Percentiles rank a stretch among this genome's conserved stretches.
Conservation (phyloP, 37 sponge, comb jelly and placozoan species). For the Diacarnus erythraeanus region DNA sequence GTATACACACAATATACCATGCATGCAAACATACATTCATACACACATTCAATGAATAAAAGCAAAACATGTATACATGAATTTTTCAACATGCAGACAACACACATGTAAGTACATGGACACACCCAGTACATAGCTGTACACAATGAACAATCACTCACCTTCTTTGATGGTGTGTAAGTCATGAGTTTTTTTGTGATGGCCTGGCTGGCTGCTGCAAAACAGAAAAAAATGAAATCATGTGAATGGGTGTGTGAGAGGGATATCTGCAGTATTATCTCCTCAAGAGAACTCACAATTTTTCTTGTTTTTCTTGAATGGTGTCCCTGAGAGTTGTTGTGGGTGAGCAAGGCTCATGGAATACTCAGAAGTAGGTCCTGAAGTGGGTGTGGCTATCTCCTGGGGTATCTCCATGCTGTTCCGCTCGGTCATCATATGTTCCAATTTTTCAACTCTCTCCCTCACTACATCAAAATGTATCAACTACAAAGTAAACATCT, state of each 20-base stretch:
- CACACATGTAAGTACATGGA: background rate
- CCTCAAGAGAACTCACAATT: constrained; percentile 27
- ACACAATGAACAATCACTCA: constrained; percentile 1
- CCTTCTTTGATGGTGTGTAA: constrained; percentile 35
- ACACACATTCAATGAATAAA: too few relatives aligned
- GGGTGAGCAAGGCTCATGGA: background rate
- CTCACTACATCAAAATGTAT: too few relatives aligned
- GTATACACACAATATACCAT: background rate
- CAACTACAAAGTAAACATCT: too few relatives aligned
- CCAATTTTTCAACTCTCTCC: constrained; percentile 50
- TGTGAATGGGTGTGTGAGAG: background rate
- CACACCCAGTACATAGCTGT: background rate
- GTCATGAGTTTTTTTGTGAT: constrained; percentile 43
- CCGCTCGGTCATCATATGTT: constrained; percentile 26
- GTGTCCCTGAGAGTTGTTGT: constrained; percentile 1
- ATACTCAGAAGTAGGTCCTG: background rate
- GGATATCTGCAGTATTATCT: background rate
- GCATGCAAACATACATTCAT: too few relatives aligned
- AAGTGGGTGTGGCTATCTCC: background rate
- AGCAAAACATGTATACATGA: too few relatives aligned
- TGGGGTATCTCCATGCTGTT: constrained; percentile 6
- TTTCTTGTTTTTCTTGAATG: constrained; percentile 38
- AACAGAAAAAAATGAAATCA: background rate
- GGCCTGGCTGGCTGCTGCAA: constrained; percentile 24
- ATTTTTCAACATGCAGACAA: too few relatives aligned